phyloP scores from a whole-genome alignment of 2,113 vertebrate species.

The Tylochromis polylepis region DNA sequence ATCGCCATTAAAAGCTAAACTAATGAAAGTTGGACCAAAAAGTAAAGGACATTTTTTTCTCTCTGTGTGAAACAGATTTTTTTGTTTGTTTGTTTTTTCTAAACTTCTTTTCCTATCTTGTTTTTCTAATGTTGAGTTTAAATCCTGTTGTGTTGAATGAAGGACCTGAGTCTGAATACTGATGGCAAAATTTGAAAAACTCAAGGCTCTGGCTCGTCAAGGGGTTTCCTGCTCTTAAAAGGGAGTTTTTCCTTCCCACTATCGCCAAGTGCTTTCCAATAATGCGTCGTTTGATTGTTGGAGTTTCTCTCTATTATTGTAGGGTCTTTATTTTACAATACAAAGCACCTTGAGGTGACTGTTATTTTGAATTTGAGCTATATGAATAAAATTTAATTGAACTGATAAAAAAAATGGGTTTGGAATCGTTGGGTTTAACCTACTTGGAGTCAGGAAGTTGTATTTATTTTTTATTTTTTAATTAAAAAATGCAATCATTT shows the following conservation, averaged over 20 bases:
- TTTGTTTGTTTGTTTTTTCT: background rate
- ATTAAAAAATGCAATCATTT: background rate
- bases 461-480: background rate
- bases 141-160: background rate
- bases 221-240: background rate
- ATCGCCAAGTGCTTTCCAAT: background rate
- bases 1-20: too few relatives aligned
- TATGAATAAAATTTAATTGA: background rate
- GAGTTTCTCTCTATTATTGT: rapidly evolving
- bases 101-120: background rate
- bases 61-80: background rate
- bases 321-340: background rate
- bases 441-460: rapidly evolving
- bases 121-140: background rate
- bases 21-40: too few relatives aligned
- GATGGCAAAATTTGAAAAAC: background rate
- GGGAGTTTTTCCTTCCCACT: background rate
- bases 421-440: background rate
- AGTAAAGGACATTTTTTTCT: background rate
- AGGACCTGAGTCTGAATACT: background rate
- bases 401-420: background rate
- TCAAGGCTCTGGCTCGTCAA: background rate
- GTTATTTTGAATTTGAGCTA: background rate
- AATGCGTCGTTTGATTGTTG: background rate
- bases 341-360: background rate